Evolutionary conservation across 2,113 vertebrate species (phyloP), one percentile per base, ranked within the genome.

Genomic region (Antigone vipio): DNA sequence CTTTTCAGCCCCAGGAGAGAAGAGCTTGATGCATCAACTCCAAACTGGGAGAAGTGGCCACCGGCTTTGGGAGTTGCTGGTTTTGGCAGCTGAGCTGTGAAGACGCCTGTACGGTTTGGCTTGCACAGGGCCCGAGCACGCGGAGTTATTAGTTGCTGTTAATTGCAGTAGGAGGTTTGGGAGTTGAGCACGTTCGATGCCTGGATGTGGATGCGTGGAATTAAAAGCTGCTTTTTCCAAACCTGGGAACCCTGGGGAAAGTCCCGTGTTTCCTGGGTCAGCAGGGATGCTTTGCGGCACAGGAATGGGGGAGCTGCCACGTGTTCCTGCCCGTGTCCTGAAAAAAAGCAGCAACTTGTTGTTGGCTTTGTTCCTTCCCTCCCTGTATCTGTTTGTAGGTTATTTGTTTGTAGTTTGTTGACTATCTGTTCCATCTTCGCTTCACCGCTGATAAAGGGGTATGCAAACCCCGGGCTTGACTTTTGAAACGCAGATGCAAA

Each of bases 291-390:
- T 71, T 45, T n/a, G 12, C 12, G 7, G 62, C 35, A 0, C 17
- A 5, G 60, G 35, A 4, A 8, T 4, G 15, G 29, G 45, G 69
- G 47, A 52, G 3, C n/a, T 6, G 53, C 38, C 13, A 0, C 0
- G 1, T 9, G 42, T 6, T 53, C 52, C 10, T 18, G 7, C 6
- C 5, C 0, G 2, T 7, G 1, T 64, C 53, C 19, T 56, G 8
- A 45, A 24, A 30, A 9, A 14, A 9, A 52, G 44, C 74, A 58
- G 38, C 29, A 3, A 0, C 27, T 11, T 5, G 20, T 4, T 2
- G 34, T 4, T 2, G 34, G 20, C 66, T 68, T 9, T 53, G 32
- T 22, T 55, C 42, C 34, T 40, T 34, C 67, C 30, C 32, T 44
- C 13, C 29, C 17, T 5, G 19, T 16, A 1, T 67, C 29, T 67